Base-by-base conservation (phyloP, 2,797 vertebrate species). In the Anas georgica region DNA sequence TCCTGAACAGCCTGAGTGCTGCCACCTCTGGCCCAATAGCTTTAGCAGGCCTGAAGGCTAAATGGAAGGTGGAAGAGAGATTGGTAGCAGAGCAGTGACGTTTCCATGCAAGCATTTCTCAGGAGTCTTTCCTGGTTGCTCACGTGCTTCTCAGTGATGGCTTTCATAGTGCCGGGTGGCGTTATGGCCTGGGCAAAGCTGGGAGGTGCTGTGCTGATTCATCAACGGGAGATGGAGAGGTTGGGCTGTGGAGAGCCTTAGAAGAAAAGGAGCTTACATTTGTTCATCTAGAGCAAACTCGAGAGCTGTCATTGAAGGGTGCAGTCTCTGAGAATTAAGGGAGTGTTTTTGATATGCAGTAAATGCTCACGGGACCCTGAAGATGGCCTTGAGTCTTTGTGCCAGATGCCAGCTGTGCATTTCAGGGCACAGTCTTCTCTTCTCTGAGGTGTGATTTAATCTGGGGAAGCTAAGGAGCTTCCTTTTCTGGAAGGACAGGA, bases 1-100 rank as follows among this genome's bases (percentile, higher is more conserved):
- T 76, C 2, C 0, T 64, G 59, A 48, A 33, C 37, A 79, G 25
- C 52, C 23, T 1, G 1, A 3, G 48, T 1, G 1, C 31, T 86
- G 37, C 58, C 6, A 3, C 26, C 2, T 5, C 46, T 60, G 35
- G 37, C 4, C n/a, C 77, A 56, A 25, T n/a, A 29, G 68, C 26
- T 55, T 31, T 29, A 33, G 31, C 10, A 39, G 29, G 22, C n/a
- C 45, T 37, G 17, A 22, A 73, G 39, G 72, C 26, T 66, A 17
- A 3, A 2, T 7, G 26, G 15, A 7, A 7, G 11, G 9, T 45
- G 62, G 59, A 56, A 25, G 35, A 64, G 45, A 54, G 25, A 50
- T 62, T 83, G 0, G 3, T 48, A 58, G 33, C 20, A n/a, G 28
- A 46, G 13, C 10, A 0, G 7, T 17, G 11, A 63, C 15, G 14